Conservation (phyloP, 2,888 invertebrate species). For the Calameuta filiformis region DNA sequence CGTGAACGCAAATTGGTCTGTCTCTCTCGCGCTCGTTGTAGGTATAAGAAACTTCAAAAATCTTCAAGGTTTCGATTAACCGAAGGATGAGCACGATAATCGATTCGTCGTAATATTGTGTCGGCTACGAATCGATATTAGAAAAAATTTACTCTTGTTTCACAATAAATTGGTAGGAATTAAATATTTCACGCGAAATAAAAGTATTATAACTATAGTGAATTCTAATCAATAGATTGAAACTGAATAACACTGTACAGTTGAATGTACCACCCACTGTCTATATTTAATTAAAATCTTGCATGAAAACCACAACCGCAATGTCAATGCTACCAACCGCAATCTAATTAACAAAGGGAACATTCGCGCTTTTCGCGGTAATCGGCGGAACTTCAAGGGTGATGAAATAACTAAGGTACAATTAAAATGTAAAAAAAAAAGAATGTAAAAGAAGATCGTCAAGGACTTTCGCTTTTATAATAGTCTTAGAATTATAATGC, state of each 20-base stretch:
- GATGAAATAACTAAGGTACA: not conserved
- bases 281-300: not conserved
- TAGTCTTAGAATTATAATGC: not conserved
- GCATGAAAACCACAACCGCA: not conserved
- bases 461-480: not conserved
- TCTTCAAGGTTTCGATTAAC: not conserved
- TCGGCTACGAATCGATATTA: not conserved
- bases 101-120: not conserved
- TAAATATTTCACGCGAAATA: too few species aligned
- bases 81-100: not conserved
- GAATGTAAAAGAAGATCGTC: not conserved
- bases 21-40: not conserved
- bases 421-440: not conserved
- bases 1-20: not conserved
- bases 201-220: not conserved
- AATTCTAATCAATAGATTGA: not conserved
- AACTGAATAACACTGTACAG: not conserved
- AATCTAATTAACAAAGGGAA: not conserved
- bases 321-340: not conserved
- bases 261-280: not conserved
- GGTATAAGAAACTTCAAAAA: not conserved
- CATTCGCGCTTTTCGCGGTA: not conserved
- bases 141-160: not conserved
- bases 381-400: not conserved
- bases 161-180: too few species aligned